Evolutionary conservation across 2,113 vertebrate genomes (phyloP), one percentile per base, ranked within the genome.

Genomic region (human): DNA sequence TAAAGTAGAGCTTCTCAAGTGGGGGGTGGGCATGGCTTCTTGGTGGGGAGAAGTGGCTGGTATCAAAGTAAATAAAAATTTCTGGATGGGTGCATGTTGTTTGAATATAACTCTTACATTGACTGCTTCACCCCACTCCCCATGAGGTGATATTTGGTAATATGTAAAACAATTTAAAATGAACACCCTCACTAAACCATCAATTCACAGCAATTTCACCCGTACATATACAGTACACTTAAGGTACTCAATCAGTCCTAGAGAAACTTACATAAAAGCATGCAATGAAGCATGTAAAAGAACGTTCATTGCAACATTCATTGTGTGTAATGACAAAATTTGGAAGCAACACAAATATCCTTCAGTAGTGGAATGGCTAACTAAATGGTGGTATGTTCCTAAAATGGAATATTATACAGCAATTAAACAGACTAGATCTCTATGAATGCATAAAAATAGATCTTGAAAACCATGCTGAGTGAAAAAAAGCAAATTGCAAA

Each of bases 361-460:
- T 95, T 93, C 72, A 16, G 70, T 2, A 76, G 70, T 7, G 38
- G 43, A 90, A 93, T 12, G 35, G 13, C 16, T 85, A 78, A 85
- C 20, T 50, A 52, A 89, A 75, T 8, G 73, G 45, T 45, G 18
- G 8, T 64, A n/a, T 83, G 35, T 48, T 76, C 55, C 89, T 76
- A 89, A 80, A 68, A 64, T 55, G 89, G 84, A 96, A 92, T 79
- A 38, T 94, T 84, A 95, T 14, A 66, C 43, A 90, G 61, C 88
- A 90, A 78, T 97, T 94, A 95, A 81, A 64, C 32, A 50, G 81
- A 88, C n/a, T 52, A 90, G 55, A 79, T 87, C 52, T 55, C 9
- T 45, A 27, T 1, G 5, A 64, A 80, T 48, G 40, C 38, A 66
- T 43, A 80, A 86, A 96, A 95, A 97, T 25, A 80, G 89, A 93